Conservation (phyloP, 2,113 vertebrate species). For the Acanthochromis polyacanthus region DNA sequence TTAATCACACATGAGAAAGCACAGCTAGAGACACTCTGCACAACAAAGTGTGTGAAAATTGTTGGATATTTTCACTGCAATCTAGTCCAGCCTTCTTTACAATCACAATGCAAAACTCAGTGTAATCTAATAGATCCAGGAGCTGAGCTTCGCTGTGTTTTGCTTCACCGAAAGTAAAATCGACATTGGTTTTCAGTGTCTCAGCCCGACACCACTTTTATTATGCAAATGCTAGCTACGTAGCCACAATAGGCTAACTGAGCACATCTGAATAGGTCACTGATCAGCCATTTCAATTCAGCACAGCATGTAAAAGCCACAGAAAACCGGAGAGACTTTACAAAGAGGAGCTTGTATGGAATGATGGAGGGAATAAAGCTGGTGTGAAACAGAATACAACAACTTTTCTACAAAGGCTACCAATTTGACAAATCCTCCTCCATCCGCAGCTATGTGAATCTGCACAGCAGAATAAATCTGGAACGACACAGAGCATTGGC, state of each 20-base stretch:
- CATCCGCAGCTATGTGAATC: neutral
- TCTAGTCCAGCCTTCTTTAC: too few relatives aligned
- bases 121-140: neutral
- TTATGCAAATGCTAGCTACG: constrained; percentile 34
- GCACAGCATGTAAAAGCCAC: constrained; percentile 10
- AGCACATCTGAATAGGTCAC: constrained; percentile 45
- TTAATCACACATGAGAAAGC: constrained; percentile 32
- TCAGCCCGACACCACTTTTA: constrained; percentile 35
- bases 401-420: neutral
- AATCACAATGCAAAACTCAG: too few relatives aligned
- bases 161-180: constrained; percentile 33
- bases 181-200: constrained; percentile 30
- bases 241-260: constrained; percentile 25
- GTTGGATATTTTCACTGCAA: too few relatives aligned
- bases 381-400: neutral
- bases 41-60: too few relatives aligned
- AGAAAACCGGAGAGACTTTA: constrained; percentile 17
- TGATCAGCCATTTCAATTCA: constrained; percentile 51
- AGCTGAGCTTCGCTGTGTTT: neutral
- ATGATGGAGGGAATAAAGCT: constrained; percentile 10
- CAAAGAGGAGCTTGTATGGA: constrained; percentile 4
- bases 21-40: neutral
- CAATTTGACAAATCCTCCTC: neutral
- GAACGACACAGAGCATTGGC: constrained; percentile 13
- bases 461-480: constrained; percentile 10